Conservation (phyloP, 1,140 invertebrate species). For the Ptiloglossa arizonensis region DNA sequence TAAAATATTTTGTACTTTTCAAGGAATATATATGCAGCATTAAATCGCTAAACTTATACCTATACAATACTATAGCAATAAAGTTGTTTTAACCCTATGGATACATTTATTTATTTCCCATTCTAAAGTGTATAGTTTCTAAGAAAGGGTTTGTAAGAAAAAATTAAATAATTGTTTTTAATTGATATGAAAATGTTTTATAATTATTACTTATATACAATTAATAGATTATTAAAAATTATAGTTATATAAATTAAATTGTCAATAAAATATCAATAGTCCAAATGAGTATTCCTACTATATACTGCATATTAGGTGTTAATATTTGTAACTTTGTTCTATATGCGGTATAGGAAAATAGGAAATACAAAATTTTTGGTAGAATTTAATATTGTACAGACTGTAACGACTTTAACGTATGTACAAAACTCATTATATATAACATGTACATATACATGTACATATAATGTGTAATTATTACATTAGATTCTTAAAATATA, state of each 20-base stretch:
- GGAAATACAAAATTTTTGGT: conserved; percentile 49
- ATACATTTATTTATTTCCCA: conserved; percentile 38
- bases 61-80: conserved; percentile 47
- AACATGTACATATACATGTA: conserved; percentile 69
- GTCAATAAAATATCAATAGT: conserved; percentile 15
- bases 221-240: conserved; percentile 16
- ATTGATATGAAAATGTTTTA: conserved; percentile 36
- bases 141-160: conserved; percentile 18
- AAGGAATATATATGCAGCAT: conserved; percentile 23
- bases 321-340: conserved; percentile 17
- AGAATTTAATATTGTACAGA: conserved; percentile 75
- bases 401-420: conserved; percentile 71
- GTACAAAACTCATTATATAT: conserved; percentile 75
- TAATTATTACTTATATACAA: conserved; percentile 28
- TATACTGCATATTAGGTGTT: conserved; percentile 11
- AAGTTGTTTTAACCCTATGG: conserved; percentile 40
- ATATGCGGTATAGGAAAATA: conserved; percentile 33
- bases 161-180: conserved; percentile 8
- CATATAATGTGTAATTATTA: conserved; percentile 64
- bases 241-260: conserved; percentile 26
- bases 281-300: conserved; percentile 8
- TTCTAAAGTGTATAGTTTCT: not conserved
- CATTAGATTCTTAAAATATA: conserved; percentile 61
- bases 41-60: conserved; percentile 29
- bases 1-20: conserved; percentile 57